Conservation (phyloP, 2,797 vertebrate species). For the Tokudaia muenninki region DNA sequence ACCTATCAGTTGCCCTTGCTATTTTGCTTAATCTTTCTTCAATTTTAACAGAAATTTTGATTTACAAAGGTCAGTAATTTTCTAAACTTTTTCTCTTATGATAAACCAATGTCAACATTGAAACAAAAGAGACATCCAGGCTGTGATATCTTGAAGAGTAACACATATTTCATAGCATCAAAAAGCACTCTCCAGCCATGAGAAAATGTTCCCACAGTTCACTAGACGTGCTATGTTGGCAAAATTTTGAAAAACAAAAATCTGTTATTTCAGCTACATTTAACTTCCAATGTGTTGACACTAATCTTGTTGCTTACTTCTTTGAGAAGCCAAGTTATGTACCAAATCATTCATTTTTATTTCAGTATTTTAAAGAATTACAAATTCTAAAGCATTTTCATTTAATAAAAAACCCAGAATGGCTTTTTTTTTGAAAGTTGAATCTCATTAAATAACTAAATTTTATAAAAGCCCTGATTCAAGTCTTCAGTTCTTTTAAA, state of each 20-base stretch:
- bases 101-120: neutral
- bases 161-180: neutral
- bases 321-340: neutral
- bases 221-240: neutral
- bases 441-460: neutral
- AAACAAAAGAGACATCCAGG: constrained; percentile 19
- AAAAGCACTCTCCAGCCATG: neutral
- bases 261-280: constrained; percentile 8
- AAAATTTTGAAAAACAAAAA: neutral
- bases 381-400: neutral
- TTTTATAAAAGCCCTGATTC: neutral
- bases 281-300: neutral
- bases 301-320: neutral
- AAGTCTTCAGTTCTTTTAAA: neutral
- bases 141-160: neutral
- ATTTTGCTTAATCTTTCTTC: neutral
- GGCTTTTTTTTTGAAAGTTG: neutral
- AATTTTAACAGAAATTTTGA: constrained; percentile 23
- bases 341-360: neutral
- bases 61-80: constrained; percentile 53
- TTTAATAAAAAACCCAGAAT: neutral
- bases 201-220: constrained; percentile 9
- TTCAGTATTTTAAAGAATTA: constrained; percentile 19
- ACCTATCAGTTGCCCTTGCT: neutral
- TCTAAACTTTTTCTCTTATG: constrained; percentile 32